These are phyloP conservation scores for Melanophora roralis DNA, from an alignment of 2,888 invertebrate genomes.

Conservation along the genomic window DNA sequence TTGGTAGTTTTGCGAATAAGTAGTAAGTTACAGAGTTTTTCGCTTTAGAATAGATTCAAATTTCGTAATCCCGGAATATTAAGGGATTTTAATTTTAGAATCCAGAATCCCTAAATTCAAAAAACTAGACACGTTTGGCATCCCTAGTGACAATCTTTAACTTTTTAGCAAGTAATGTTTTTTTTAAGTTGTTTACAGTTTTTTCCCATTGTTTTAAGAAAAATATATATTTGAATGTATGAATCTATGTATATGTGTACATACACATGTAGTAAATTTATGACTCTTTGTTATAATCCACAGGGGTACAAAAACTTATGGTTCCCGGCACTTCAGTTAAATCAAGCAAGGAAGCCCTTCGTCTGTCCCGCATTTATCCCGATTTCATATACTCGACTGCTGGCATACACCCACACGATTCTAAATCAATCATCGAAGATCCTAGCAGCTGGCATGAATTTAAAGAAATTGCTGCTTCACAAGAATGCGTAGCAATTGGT, in stretches of 20 bases:
- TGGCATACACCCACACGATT: conserved; percentile 95
- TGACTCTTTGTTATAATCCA: conserved; percentile 8
- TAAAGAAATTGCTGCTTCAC: conserved; percentile 85
- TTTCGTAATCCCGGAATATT: no score
- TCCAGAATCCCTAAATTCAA: no score
- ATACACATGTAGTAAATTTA: not conserved
- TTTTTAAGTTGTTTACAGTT: not conserved
- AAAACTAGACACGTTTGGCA: no score
- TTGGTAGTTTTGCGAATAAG: no score
- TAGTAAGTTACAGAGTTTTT: no score
- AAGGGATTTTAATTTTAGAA: no score
- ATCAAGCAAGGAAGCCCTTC: conserved; percentile 92
- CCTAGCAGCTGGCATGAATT: conserved; percentile 87
- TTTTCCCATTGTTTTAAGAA: not conserved
- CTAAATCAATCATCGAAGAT: conserved; percentile 87
- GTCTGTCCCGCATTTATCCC: conserved; percentile 92
- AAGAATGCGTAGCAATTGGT: conserved; percentile 94
- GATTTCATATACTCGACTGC: conserved; percentile 94
- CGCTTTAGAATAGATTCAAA: no score
- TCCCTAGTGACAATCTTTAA: no score
- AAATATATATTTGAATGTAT: no score
- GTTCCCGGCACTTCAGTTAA: conserved; percentile 94
- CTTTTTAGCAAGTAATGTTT: no score
- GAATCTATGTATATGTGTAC: conserved; percentile 5
- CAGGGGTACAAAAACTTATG: conserved; percentile 95